These are phyloP conservation scores for Falco columbarius DNA, from an alignment of 2,797 vertebrate species.

Conservation along the genomic window DNA sequence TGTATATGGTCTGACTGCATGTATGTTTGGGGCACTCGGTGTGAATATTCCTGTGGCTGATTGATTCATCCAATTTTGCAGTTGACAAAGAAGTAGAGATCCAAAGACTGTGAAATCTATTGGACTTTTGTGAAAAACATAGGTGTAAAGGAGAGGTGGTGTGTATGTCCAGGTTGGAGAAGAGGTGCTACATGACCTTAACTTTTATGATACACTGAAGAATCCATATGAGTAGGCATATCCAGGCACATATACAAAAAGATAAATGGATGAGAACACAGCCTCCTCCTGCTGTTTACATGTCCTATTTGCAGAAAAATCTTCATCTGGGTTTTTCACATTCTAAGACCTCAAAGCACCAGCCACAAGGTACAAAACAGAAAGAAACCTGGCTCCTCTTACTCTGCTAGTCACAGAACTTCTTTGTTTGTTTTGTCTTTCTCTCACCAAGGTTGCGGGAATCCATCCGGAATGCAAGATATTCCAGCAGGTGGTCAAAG, in stretches of 20 bases:
- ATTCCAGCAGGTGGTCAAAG: slow-evolving; percentile 67
- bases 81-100: not conserved
- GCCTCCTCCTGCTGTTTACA: not conserved
- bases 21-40: not conserved
- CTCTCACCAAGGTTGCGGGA: slow-evolving; percentile 5
- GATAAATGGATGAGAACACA: not conserved
- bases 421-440: not conserved
- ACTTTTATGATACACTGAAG: not conserved
- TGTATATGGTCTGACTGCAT: not conserved
- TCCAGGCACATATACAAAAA: accelerated
- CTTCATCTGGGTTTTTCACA: not conserved
- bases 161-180: not conserved
- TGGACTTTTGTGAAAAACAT: not conserved
- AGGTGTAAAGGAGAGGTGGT: accelerated
- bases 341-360: not conserved
- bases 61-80: accelerated
- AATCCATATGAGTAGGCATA: accelerated
- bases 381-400: not conserved
- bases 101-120: not conserved
- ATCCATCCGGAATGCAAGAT: slow-evolving; percentile 74
- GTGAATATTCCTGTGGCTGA: not conserved
- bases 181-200: not conserved
- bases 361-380: not conserved
- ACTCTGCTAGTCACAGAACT: not conserved
- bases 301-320: not conserved